phyloP scores from a whole-genome alignment of 2,797 vertebrate genomes.

The Hypotaenidia okinawae region DNA sequence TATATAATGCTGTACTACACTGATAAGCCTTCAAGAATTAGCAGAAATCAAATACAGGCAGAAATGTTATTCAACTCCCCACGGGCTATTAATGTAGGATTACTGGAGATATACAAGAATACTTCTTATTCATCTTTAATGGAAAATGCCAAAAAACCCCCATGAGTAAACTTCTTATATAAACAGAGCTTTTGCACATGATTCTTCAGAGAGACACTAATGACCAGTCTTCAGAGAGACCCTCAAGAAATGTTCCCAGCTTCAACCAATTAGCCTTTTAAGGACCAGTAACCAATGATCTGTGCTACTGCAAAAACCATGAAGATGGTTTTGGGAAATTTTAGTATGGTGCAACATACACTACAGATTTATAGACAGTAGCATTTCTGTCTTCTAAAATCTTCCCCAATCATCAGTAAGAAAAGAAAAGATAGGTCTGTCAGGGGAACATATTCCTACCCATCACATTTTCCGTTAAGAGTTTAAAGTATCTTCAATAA shows the following conservation, averaged over 20 bases:
- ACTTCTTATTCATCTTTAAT: neutral
- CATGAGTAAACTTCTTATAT: neutral
- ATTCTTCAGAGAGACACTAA: neutral
- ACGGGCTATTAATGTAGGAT: neutral
- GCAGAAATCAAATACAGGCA: neutral
- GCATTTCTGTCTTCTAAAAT: neutral
- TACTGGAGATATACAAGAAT: slow-evolving; percentile 13
- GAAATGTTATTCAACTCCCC: slow-evolving; percentile 13
- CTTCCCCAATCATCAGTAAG: neutral
- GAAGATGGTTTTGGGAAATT: neutral
- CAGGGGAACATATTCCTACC: neutral
- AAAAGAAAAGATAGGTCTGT: neutral
- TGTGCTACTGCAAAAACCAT: neutral
- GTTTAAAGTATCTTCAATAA: neutral
- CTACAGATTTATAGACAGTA: neutral
- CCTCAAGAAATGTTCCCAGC: neutral
- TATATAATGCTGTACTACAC: neutral
- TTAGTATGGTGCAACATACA: neutral
- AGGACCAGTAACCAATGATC: too few relatives aligned
- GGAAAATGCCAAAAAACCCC: slow-evolving; percentile 43
- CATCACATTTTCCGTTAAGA: neutral
- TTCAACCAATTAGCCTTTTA: neutral
- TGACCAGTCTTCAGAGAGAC: neutral
- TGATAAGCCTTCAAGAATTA: slow-evolving; percentile 53
- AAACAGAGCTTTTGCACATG: neutral